Evolutionary conservation across 2,888 invertebrate genomes (phyloP).

Genomic region (Netelia melanura): DNA sequence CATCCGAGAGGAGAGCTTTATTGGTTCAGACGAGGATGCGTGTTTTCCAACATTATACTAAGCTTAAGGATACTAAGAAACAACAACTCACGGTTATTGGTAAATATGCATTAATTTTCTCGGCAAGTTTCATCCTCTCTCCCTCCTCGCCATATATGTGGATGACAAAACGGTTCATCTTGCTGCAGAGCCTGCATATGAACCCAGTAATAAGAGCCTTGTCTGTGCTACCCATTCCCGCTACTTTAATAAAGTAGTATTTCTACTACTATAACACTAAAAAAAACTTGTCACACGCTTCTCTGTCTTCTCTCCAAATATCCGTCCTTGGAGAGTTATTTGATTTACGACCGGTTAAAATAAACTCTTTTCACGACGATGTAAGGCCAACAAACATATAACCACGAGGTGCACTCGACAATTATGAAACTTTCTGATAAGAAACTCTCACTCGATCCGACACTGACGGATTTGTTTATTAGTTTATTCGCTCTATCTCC

Average conservation of each 20-base stretch:
- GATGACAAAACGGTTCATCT: constrained; percentile 93
- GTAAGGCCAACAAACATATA: neutral
- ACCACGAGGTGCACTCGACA: neutral
- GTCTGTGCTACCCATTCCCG: constrained; percentile 90
- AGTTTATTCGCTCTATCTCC: constrained; percentile 58
- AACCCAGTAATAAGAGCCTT: constrained; percentile 93
- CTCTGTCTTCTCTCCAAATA: constrained; percentile 13
- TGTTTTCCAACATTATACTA: too few relatives aligned
- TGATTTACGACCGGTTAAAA: neutral
- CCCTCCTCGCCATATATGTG: constrained; percentile 94
- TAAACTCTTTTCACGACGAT: neutral
- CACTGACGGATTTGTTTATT: constrained; percentile 62
- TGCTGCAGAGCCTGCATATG: constrained; percentile 94
- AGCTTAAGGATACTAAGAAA: too few relatives aligned
- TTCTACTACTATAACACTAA: constrained; percentile 44
- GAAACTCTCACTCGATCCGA: neutral
- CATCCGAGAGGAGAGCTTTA: too few relatives aligned
- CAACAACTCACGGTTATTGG: constrained; percentile 89
- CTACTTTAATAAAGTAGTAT: constrained; percentile 18
- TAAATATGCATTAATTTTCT: constrained; percentile 92
- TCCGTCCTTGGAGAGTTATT: neutral
- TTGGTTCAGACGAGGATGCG: too few relatives aligned
- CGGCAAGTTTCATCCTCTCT: constrained; percentile 90
- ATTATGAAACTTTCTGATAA: constrained; percentile 11
- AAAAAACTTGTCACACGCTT: constrained; percentile 53